These are phyloP conservation scores for Limnephilus marmoratus DNA, from an alignment of 2,888 invertebrate genomes.

Conservation along the genomic window DNA sequence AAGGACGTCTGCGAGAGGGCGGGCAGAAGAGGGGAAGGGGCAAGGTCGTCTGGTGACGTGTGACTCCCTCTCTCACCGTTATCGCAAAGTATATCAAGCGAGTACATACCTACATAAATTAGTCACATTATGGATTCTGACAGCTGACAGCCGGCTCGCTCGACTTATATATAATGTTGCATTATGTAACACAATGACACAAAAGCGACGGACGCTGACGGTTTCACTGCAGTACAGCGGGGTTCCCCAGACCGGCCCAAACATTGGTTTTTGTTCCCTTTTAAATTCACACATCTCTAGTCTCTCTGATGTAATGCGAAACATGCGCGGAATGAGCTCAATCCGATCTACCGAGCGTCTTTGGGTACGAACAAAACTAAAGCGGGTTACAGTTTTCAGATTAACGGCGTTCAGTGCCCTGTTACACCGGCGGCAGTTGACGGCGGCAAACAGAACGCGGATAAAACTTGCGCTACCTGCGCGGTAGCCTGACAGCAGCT, in stretches of 20 bases:
- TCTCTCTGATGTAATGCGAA: not conserved
- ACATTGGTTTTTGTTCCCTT: not conserved
- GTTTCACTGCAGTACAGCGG: not conserved
- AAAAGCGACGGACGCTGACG: not conserved
- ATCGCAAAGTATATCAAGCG: conserved; percentile 50
- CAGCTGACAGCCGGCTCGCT: conserved; percentile 3
- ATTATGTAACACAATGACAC: not conserved
- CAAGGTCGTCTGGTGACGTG: conserved; percentile 68
- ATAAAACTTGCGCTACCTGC: no score
- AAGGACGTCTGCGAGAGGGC: conserved; percentile 71
- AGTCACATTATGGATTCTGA: conserved; percentile 27
- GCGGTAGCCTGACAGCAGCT: no score
- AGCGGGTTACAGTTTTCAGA: no score
- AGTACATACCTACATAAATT: not conserved
- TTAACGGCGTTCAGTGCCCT: no score
- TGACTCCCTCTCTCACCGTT: conserved; percentile 56
- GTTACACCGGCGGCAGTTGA: no score
- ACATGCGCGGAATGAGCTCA: not conserved
- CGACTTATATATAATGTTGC: not conserved
- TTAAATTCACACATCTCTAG: not conserved
- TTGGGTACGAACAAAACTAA: no score
- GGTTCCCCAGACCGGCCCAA: not conserved
- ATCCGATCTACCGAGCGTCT: not conserved
- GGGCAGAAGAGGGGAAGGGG: conserved; percentile 73
- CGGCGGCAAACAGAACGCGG: no score